These are phyloP conservation scores for Melitaea athalia DNA, from an alignment of 2,888 invertebrate genomes.

Conservation along the genomic window DNA sequence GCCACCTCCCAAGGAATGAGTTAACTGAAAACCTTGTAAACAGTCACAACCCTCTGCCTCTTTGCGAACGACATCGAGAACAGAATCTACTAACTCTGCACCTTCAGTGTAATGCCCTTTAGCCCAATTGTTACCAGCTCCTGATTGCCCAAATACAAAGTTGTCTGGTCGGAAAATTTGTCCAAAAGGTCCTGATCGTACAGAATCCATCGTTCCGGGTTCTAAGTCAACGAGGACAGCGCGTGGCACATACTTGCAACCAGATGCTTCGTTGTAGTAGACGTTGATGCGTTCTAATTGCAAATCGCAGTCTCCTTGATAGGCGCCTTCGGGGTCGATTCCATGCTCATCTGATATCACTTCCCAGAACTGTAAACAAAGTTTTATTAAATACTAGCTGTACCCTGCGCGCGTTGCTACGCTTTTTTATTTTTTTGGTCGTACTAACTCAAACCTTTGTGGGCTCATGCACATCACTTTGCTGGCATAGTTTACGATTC, in stretches of 20 bases:
- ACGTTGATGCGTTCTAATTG: constrained; percentile 89
- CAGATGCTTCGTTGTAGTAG: constrained; percentile 86
- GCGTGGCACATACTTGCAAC: constrained; percentile 65
- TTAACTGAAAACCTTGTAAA: constrained; percentile 83
- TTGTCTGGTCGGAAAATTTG: constrained; percentile 87
- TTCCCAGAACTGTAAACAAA: constrained; percentile 87
- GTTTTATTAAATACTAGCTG: too few species aligned
- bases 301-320: constrained; percentile 85
- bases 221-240: constrained; percentile 69
- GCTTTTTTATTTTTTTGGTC: too few species aligned
- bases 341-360: constrained; percentile 91
- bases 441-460: too few species aligned
- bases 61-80: constrained; percentile 79
- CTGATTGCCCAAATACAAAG: constrained; percentile 83
- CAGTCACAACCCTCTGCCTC: constrained; percentile 87
- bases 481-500: too few species aligned
- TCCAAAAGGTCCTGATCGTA: constrained; percentile 85
- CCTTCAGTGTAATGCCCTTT: constrained; percentile 87
- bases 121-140: constrained; percentile 83
- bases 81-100: constrained; percentile 83
- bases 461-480: too few species aligned
- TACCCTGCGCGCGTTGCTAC: too few species aligned
- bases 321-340: constrained; percentile 82
- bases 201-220: constrained; percentile 82
- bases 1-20: constrained; percentile 87